phyloP scores from a whole-genome alignment of 1,140 invertebrate species.

The Physella acuta region DNA sequence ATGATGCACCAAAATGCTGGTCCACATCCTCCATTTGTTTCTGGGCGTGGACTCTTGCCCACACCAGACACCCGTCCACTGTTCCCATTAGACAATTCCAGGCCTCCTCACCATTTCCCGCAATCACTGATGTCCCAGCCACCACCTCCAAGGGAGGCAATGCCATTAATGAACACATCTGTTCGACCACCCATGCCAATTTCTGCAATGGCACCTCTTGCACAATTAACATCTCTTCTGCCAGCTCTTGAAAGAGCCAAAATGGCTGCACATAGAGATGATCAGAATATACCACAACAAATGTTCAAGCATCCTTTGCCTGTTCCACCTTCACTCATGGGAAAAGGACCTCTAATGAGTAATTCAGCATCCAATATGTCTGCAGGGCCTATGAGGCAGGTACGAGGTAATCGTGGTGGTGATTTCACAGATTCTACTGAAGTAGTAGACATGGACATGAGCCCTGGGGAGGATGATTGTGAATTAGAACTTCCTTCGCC shows the following conservation, averaged over 20 bases:
- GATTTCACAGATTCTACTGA: conserved; percentile 50
- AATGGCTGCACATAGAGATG: conserved; percentile 9
- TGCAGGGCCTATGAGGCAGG: not conserved
- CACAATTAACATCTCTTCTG: conserved; percentile 13
- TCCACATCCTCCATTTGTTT: not conserved
- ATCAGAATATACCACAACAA: not conserved
- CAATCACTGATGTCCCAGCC: not conserved
- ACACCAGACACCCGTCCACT: conserved; percentile 6
- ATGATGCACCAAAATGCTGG: conserved; percentile 15
- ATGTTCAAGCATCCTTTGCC: conserved; percentile 8
- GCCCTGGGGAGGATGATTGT: conserved; percentile 52
- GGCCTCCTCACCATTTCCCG: not conserved
- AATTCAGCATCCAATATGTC: conserved; percentile 10
- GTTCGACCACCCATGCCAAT: conserved; percentile 1
- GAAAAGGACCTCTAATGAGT: conserved; percentile 13
- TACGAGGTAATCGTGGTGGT: not conserved
- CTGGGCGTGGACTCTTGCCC: not conserved
- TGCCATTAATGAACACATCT: not conserved
- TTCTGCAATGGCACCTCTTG: conserved; percentile 18
- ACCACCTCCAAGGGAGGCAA: not conserved
- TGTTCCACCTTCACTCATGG: not conserved
- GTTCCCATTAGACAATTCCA: conserved; percentile 2
- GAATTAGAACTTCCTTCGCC: conserved; percentile 33
- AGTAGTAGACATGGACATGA: conserved; percentile 69
- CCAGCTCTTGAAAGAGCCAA: conserved; percentile 19